Percentiles rank a stretch among this genome's conserved stretches.
Conservation (phyloP, 2,797 vertebrate genomes). For the Aulostomus chinensis region DNA sequence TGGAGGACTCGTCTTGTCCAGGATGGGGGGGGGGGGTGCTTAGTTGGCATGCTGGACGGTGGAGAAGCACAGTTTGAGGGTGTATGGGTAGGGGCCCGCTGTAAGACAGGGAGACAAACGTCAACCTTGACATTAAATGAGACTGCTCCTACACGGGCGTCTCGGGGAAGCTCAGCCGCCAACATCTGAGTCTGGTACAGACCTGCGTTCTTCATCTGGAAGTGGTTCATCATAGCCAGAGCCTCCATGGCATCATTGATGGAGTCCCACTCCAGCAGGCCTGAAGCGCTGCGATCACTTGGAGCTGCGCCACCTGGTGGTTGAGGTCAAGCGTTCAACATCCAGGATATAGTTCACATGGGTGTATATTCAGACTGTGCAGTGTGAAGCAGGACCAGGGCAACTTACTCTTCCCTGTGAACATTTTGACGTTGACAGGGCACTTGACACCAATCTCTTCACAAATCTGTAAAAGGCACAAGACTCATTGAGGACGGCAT, state of each 20-base stretch:
- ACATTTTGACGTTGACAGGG: conserved; percentile 90
- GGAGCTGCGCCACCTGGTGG: conserved; percentile 67
- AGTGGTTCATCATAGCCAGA: conserved; percentile 91
- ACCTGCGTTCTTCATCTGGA: conserved; percentile 97
- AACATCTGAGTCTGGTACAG: no score
- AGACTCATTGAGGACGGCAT: no score
- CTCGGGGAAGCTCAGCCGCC: no score
- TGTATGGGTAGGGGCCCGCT: conserved; percentile 93
- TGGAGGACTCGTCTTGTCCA: conserved; percentile 23
- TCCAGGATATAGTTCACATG: no score
- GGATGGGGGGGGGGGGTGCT: conserved; percentile 29
- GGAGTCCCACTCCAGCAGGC: conserved; percentile 93
- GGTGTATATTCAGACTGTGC: no score
- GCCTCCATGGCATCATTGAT: conserved; percentile 95
- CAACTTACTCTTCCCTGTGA: conserved; percentile 93
- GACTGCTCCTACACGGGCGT: no score
- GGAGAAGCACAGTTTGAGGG: conserved; percentile 94
- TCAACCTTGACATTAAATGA: no score
- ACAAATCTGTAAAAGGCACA: conserved; percentile 79
- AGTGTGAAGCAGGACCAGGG: no score
- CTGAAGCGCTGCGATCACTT: conserved; percentile 92
- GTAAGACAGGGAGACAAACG: background rate
- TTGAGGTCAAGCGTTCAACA: no score
- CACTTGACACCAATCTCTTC: conserved; percentile 90
- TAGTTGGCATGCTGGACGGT: conserved; percentile 92